These are phyloP conservation scores for Shinisaurus crocodilurus DNA, from an alignment of 2,113 vertebrate species.

Conservation along the genomic window DNA sequence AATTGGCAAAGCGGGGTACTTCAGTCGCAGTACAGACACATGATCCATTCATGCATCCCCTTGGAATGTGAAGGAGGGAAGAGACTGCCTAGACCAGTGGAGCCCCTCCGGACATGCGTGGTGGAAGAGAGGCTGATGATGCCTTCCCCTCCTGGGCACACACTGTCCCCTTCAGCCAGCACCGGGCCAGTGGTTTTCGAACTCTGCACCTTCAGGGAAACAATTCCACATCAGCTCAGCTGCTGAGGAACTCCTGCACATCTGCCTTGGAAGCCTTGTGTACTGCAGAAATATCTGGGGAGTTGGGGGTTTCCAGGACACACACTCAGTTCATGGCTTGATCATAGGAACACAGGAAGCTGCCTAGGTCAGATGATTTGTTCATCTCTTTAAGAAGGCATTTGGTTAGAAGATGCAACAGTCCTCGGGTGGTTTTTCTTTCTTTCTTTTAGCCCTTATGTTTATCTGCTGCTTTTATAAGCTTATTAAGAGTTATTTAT, in stretches of 20 bases:
- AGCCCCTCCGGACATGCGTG: not conserved
- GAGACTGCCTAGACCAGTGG: not conserved
- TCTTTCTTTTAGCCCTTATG: too few species aligned
- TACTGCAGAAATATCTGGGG: not conserved
- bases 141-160: not conserved
- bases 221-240: not conserved
- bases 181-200: not conserved
- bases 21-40: not conserved
- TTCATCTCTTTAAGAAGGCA: too few species aligned
- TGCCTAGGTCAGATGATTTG: too few species aligned
- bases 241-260: not conserved
- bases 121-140: too few species aligned
- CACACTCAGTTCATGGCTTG: too few species aligned
- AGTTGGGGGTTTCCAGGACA: not conserved
- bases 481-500: too few species aligned
- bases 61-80: not conserved
- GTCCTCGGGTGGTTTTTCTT: too few species aligned
- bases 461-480: too few species aligned
- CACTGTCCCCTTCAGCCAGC: not conserved
- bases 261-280: not conserved
- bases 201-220: not conserved
- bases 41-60: too few species aligned
- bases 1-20: not conserved
- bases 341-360: not conserved
- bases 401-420: too few species aligned